Conservation (phyloP, 2,888 invertebrate genomes). For the Nomada hirtipes region DNA sequence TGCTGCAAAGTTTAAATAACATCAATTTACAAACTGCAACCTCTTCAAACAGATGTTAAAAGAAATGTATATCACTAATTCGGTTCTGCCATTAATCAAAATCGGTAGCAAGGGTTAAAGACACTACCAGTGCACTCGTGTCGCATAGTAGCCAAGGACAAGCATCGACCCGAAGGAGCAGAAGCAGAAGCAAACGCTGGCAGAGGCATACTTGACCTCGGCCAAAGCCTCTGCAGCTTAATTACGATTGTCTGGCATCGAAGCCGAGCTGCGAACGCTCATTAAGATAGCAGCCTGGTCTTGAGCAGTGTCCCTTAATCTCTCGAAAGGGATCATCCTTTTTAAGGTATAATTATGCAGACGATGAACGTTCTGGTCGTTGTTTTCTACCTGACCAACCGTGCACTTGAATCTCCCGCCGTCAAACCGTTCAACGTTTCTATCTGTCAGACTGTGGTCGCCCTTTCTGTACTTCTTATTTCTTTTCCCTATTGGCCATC, state of each 20-base stretch:
- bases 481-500: slow-evolving; percentile 16
- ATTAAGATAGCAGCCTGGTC: slow-evolving; percentile 71
- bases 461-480: slow-evolving; percentile 1
- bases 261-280: slow-evolving; percentile 59
- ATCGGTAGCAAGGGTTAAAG: not conserved
- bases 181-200: not conserved
- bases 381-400: slow-evolving; percentile 48
- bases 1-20: not conserved
- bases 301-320: slow-evolving; percentile 67
- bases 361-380: slow-evolving; percentile 14
- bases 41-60: no score
- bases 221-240: slow-evolving; percentile 41
- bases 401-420: slow-evolving; percentile 39
- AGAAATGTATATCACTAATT: no score
- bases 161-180: not conserved
- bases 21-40: not conserved
- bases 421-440: slow-evolving; percentile 68
- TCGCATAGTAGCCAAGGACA: not conserved
- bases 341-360: slow-evolving; percentile 71
- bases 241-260: slow-evolving; percentile 61
- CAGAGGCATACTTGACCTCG: slow-evolving; percentile 41
- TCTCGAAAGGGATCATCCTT: slow-evolving; percentile 69
- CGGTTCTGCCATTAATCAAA: no score
- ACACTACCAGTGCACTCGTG: not conserved
- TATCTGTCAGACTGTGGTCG: slow-evolving; percentile 57